Evolutionary conservation across 2,888 invertebrate species (phyloP), one percentile per base, ranked within the genome.

Genomic region (Polymixis lichenea): DNA sequence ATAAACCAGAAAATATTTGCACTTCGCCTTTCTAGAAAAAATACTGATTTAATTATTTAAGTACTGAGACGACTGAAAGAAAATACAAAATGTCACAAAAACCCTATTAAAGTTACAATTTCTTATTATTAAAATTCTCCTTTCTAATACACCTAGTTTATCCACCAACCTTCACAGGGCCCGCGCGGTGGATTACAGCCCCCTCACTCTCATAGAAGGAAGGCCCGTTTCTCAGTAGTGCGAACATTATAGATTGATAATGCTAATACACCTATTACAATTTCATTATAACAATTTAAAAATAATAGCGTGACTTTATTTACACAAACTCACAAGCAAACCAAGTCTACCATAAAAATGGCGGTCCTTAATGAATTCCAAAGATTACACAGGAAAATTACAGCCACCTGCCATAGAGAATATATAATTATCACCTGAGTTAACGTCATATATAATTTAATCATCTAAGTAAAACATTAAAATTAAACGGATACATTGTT

Each of bases 371-470:
- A 77, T 77, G 9, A 71, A 76, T 82, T 78, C 72, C 55, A 69
- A 69, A 66, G 55, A 73, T 77, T 56, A 70, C 22, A 46, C 28
- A 78, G 73, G 72, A 81, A 69, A 85, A 82, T 69, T 71, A 62
- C 64, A 15, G 8, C 32, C 86, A 80, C 72, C 78, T 85, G 86
- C 72, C 38, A 11, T 53, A 51, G 11, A 67, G 69, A 76, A 80
- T 80, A 75, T 58, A 49, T 77, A 78, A 86, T 86, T 82, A 84
- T 72, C 77, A 84, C 75, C 75, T 75, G 80, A 71, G 28, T 22
- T 7, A 65, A 49, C 74, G 82, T 75, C 58, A 74, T 60, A 58
- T 77, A 68, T 77, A 68, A 67, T 69, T 72, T 64, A 72, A 75
- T 84, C 62, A 82, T 82, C 79, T 19, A 7, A 64, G 79, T 72